These are phyloP conservation scores for Parelbella ahira DNA, from an alignment of 2,888 invertebrate species.

Conservation along the genomic window DNA sequence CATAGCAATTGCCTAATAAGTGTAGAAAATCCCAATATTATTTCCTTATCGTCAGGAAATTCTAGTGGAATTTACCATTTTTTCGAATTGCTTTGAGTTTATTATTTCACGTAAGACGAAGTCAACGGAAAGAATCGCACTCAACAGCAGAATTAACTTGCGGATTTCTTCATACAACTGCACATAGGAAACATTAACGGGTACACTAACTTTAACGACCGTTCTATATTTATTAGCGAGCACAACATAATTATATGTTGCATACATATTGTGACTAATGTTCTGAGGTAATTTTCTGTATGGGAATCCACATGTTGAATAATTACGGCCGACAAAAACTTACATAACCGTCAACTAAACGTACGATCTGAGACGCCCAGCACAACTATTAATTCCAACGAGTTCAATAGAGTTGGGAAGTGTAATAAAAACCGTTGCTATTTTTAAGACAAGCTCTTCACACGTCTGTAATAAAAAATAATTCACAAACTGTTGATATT, in stretches of 20 bases:
- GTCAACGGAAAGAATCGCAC: no score
- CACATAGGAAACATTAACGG: conserved; percentile 1
- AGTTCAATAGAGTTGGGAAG: not conserved
- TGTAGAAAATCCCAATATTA: no score
- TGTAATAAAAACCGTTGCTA: not conserved
- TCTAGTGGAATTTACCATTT: no score
- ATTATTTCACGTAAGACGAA: no score
- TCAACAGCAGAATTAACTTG: no score
- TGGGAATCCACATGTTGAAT: conserved; percentile 23
- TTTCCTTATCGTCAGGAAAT: no score
- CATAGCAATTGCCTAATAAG: no score
- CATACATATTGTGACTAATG: conserved; percentile 21
- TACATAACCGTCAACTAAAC: conserved; percentile 9
- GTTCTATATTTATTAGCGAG: conserved; percentile 18
- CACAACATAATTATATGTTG: conserved; percentile 11
- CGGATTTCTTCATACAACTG: no score
- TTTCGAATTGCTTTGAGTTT: no score
- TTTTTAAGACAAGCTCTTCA: not conserved
- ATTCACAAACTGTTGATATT: no score
- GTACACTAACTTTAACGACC: conserved; percentile 7
- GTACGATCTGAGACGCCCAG: conserved; percentile 4
- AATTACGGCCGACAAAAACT: conserved; percentile 21
- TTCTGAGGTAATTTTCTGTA: conserved; percentile 24
- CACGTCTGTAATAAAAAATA: not conserved
- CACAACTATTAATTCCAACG: conserved; percentile 14